phyloP scores from a whole-genome alignment of 1,140 invertebrate species.

The Melipona quadrifasciata region DNA sequence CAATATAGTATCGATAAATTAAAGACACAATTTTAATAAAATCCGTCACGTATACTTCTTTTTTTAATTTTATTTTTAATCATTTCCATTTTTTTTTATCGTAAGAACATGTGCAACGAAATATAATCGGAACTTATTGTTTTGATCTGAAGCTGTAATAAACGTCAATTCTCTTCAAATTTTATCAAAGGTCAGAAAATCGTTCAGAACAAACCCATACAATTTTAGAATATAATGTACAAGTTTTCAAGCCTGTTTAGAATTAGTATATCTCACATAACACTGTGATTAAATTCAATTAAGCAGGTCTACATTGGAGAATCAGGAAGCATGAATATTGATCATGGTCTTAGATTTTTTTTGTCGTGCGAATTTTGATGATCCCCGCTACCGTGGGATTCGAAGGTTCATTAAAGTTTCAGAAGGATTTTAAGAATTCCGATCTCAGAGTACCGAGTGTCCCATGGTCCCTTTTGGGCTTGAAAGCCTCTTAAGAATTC shows the following conservation, averaged over 20 bases:
- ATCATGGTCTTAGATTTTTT: background rate
- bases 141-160: too few relatives aligned
- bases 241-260: background rate
- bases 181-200: too few relatives aligned
- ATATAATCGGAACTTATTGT: too few relatives aligned
- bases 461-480: background rate
- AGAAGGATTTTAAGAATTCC: background rate
- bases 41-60: too few relatives aligned
- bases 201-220: background rate
- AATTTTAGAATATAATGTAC: background rate
- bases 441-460: too few relatives aligned
- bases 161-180: too few relatives aligned
- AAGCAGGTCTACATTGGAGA: background rate
- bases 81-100: too few relatives aligned
- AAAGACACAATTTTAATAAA: too few relatives aligned
- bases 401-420: background rate
- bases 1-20: too few relatives aligned
- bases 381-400: background rate
- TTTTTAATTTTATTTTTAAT: too few relatives aligned
- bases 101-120: too few relatives aligned
- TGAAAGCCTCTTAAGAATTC: background rate
- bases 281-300: background rate
- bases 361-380: background rate
- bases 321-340: background rate
- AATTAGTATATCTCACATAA: background rate